Conservation (phyloP, 2,888 invertebrate genomes). For the Caenorhabditis zanzibari region DNA sequence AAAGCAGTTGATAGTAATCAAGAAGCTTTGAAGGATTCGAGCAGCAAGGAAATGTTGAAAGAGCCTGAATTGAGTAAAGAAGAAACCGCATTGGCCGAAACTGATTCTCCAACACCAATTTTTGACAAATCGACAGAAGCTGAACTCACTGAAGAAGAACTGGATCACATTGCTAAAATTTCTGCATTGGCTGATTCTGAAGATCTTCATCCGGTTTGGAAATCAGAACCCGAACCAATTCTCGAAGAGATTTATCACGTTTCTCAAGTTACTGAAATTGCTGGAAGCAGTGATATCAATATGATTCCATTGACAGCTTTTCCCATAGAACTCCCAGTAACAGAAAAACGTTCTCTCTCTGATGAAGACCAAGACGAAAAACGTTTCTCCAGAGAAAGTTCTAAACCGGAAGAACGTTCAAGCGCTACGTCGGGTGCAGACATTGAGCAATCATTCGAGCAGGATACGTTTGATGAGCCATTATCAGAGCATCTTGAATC, state of each 20-base stretch:
- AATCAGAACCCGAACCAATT: not conserved
- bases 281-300: no score
- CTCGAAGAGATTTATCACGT: not conserved
- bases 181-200: slow-evolving; percentile 17
- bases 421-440: slow-evolving; percentile 42
- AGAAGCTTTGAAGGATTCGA: no score
- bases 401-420: slow-evolving; percentile 16
- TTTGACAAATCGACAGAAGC: not conserved
- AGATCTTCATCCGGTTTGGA: not conserved
- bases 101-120: not conserved
- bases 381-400: no score
- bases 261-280: no score
- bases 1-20: not conserved
- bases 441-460: slow-evolving; percentile 1
- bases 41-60: no score
- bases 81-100: slow-evolving; percentile 52
- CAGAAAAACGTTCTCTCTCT: no score
- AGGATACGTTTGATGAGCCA: not conserved
- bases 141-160: slow-evolving; percentile 32
- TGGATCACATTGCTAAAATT: slow-evolving; percentile 17
- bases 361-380: no score
- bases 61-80: slow-evolving; percentile 55
- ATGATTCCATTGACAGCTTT: no score
- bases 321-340: no score
- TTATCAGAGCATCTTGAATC: slow-evolving; percentile 11